Evolutionary conservation across 2,888 invertebrate genomes (phyloP), one percentile per base, ranked within the genome.

Genomic region (Aricia artaxerxes): DNA sequence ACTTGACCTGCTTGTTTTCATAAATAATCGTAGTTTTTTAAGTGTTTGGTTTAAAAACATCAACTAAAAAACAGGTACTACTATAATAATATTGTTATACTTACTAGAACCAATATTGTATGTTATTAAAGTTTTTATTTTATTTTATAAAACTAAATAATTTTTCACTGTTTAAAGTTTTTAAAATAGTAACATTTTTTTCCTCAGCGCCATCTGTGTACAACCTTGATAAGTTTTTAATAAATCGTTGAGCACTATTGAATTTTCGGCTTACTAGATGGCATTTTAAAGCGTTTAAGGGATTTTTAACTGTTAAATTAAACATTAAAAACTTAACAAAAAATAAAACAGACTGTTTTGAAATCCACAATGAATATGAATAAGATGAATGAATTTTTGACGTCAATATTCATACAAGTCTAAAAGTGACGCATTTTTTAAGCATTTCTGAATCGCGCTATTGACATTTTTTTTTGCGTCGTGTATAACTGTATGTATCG

Each of bases 391-490:
- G 1, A 35, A 16, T 13, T 38, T 9, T 64, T 31, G 7, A 2
- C n/a, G 11, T 0, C 16, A 16, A 13, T 57, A 57, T 16, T 3
- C 1, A 57, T 16, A 16, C 4, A 16, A 16, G 57, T 57, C 4
- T 53, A 57, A 13, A 57, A 16, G 13, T 6, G 2, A 61, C 24
- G 24, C 4, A 24, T 38, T 69, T 69, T 69, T 69, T 44, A 9
- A 4, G 9, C 31, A 35, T 31, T 76, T 3, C 76, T 76, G 57
- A 53, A 76, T 76, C 76, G 76, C 76, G 57, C 76, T 76, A 76
- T 76, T 31, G 16, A 13, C 5, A 7, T 57, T 76, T 57, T 76
- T 76, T 76, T 57, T 13, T 7, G n/a, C 2, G 9, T n/a, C 6
- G 7, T 44, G 44, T 5, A 69, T 73, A 44, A 44, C 16, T 73